Percentiles rank a stretch among this genome's conserved stretches.
Conservation (phyloP, 1,140 invertebrate species). For the Delia radicum region DNA sequence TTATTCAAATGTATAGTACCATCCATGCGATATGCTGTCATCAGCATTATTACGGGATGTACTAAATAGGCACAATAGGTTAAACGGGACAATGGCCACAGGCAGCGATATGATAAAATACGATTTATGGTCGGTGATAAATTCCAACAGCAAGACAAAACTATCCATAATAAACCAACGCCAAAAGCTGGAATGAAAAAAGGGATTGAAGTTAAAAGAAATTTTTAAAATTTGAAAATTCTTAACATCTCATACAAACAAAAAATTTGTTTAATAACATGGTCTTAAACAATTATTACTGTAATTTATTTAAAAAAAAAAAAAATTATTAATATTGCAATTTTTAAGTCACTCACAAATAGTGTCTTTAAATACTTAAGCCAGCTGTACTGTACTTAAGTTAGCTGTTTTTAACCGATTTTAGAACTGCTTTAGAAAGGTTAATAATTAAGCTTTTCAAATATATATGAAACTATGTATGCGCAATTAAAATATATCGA, state of each 20-base stretch:
- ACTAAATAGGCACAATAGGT: conserved; percentile 90
- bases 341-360: background rate
- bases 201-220: background rate
- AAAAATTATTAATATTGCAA: background rate
- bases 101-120: conserved; percentile 74
- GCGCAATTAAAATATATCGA: too few species aligned
- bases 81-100: conserved; percentile 82
- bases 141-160: conserved; percentile 76
- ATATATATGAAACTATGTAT: too few species aligned
- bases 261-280: background rate
- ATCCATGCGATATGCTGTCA: conserved; percentile 74
- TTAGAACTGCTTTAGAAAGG: too few species aligned
- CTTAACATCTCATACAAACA: too few species aligned
- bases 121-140: conserved; percentile 72
- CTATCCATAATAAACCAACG: conserved; percentile 74
- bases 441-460: too few species aligned
- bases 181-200: conserved; percentile 66
- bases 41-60: conserved; percentile 82
- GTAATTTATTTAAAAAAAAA: too few species aligned
- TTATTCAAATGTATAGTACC: conserved; percentile 76
- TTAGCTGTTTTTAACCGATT: too few species aligned
- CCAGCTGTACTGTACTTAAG: too few species aligned
- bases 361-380: too few species aligned
- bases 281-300: too few species aligned
- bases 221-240: too few species aligned